Evolutionary conservation across 2,888 invertebrate genomes (phyloP).

Genomic region (Catonia carolina): DNA sequence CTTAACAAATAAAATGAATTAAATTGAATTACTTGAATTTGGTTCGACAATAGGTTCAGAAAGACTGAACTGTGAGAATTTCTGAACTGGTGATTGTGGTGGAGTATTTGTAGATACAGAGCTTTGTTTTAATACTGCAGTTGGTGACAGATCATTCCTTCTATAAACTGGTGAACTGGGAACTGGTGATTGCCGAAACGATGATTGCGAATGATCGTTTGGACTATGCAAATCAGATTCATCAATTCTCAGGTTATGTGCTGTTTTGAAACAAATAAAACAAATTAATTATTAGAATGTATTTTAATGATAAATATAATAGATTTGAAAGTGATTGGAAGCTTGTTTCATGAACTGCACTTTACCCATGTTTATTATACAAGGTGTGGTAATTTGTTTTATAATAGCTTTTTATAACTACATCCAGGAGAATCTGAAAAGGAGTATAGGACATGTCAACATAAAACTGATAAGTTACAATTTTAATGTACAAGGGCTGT

Average conservation of each 20-base stretch:
- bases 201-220: neutral
- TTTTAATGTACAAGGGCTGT: no score
- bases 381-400: no score
- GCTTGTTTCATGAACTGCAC: no score
- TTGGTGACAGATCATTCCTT: constrained; percentile 44
- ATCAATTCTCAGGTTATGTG: neutral
- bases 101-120: constrained; percentile 42
- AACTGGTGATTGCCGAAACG: neutral
- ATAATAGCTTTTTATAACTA: no score
- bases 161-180: neutral
- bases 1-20: no score
- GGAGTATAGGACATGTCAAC: no score
- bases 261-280: neutral
- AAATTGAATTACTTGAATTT: constrained; percentile 84
- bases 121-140: constrained; percentile 25
- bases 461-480: no score
- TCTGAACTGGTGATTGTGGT: constrained; percentile 40
- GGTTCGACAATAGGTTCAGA: constrained; percentile 54
- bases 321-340: no score
- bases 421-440: no score
- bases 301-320: no score
- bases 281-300: no score
- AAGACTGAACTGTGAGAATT: constrained; percentile 29
- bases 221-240: neutral
- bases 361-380: no score